Evolutionary conservation across 2,797 vertebrate species (phyloP), one percentile per base, ranked within the genome.

Genomic region (Trematomus bernacchii): DNA sequence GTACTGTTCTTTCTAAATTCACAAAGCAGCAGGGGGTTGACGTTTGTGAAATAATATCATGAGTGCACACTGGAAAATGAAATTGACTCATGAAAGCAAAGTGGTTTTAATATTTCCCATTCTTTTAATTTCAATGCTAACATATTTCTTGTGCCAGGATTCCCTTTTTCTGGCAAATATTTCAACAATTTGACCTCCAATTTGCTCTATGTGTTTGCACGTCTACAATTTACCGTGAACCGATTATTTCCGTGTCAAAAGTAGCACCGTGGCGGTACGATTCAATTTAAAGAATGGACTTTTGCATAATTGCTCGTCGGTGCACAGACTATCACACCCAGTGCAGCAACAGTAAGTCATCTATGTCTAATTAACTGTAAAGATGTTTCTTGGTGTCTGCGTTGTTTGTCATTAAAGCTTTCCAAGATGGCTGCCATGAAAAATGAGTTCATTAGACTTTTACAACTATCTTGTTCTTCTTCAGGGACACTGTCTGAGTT

Each of bases 321-420:
- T 16, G 47, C 63, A 47, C 51, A 57, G 16, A 52, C 51, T 11
- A 73, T 60, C 62, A 61, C 62, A 52, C 43, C 46, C 54, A 48
- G 48, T 27, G 53, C 63, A 40, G 62, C 12, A 21, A 69, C 51
- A 27, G 42, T 43, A 52, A 71, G n/a, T 43, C 21, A 73, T 83
- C 60, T 66, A 48, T 19, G 73, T 68, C 63, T 74, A 66, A 82
- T 79, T 79, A 79, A 70, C 46, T 64, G 42, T 18, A 21, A 2
- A 59, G 30, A 67, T 79, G 61, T 53, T 57, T 61, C 19, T 72
- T 16, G 4, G 67, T 51, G 67, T 71, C 59, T 63, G 42, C 27
- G 19, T 67, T 70, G 21, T 86, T 84, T 66, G 53, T 44, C 43
- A 76, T 79, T 57, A 64, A 43, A 59, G 40, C 66, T 77, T 83